Conservation (phyloP, 2,888 invertebrate species). For the Myathropa florea region DNA sequence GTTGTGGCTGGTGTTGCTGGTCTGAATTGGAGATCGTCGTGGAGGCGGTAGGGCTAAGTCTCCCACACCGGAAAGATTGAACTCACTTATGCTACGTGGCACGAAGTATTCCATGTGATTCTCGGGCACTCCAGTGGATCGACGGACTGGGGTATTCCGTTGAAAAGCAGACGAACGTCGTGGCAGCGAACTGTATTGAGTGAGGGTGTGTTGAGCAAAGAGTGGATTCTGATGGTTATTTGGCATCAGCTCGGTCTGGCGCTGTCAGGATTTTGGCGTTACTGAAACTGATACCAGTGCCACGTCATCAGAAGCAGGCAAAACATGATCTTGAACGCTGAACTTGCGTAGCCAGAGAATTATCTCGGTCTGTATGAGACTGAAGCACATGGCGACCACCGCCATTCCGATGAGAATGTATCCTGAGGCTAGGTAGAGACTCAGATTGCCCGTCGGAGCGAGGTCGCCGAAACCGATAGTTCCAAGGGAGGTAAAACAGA, state of each 20-base stretch:
- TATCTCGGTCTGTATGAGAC: constrained; percentile 90
- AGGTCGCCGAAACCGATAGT: constrained; percentile 93
- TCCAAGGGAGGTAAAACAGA: constrained; percentile 89
- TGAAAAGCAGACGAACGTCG: constrained; percentile 83
- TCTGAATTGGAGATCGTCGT: constrained; percentile 79
- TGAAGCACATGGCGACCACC: constrained; percentile 93
- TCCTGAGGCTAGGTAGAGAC: constrained; percentile 89
- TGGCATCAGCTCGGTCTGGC: constrained; percentile 80
- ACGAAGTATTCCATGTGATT: constrained; percentile 90
- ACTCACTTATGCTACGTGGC: constrained; percentile 91
- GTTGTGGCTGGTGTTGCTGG: constrained; percentile 76
- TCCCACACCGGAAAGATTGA: constrained; percentile 87
- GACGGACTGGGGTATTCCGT: constrained; percentile 85
- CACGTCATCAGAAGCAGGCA: constrained; percentile 81
- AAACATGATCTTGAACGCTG: constrained; percentile 79
- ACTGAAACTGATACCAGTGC: constrained; percentile 82
- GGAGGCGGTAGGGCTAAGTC: constrained; percentile 82
- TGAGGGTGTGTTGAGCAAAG: constrained; percentile 80
- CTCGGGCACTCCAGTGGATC: constrained; percentile 84
- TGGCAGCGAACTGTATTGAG: constrained; percentile 84
- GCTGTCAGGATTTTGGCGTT: constrained; percentile 84
- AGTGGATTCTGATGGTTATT: constrained; percentile 78
- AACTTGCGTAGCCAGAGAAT: constrained; percentile 81
- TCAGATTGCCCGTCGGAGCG: constrained; percentile 86
- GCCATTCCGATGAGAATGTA: constrained; percentile 93